Evolutionary conservation across 2,113 vertebrate genomes (phyloP).

Genomic region (Catharus minimus): DNA sequence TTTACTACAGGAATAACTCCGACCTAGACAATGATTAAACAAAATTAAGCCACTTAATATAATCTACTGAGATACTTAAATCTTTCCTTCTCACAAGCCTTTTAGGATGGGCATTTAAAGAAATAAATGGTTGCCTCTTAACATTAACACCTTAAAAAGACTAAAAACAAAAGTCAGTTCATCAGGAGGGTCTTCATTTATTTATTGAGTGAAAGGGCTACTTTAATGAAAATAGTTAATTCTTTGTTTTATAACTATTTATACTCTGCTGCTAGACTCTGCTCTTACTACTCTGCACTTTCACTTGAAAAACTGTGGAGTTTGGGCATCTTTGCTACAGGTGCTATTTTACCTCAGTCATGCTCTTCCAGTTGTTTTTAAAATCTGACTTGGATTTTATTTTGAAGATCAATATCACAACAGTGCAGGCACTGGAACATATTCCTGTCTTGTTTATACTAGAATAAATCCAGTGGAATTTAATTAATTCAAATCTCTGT

Average conservation of each 20-base stretch:
- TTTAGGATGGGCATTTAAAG: conserved; percentile 11
- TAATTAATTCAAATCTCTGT: conserved; percentile 8
- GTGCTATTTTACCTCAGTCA: background rate
- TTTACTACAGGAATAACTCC: conserved; percentile 25
- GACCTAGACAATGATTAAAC: background rate
- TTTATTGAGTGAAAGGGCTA: background rate
- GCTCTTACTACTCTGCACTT: background rate
- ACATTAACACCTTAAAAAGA: background rate
- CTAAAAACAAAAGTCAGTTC: background rate
- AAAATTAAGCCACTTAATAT: conserved; percentile 37
- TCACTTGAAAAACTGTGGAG: background rate
- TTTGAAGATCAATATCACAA: conserved; percentile 39
- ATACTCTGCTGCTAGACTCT: background rate
- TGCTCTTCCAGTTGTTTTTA: background rate
- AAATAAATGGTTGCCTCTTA: background rate
- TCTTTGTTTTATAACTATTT: background rate
- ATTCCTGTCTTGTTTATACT: conserved; percentile 1
- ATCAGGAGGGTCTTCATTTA: background rate
- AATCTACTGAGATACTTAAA: background rate
- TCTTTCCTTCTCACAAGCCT: conserved; percentile 5
- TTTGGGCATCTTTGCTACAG: background rate
- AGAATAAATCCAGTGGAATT: conserved; percentile 11
- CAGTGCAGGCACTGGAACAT: background rate
- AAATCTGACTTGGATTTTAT: conserved; percentile 5
- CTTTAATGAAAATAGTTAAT: background rate